Evolutionary conservation across 2,113 vertebrate species (phyloP).

Genomic region (Alouatta palliata): DNA sequence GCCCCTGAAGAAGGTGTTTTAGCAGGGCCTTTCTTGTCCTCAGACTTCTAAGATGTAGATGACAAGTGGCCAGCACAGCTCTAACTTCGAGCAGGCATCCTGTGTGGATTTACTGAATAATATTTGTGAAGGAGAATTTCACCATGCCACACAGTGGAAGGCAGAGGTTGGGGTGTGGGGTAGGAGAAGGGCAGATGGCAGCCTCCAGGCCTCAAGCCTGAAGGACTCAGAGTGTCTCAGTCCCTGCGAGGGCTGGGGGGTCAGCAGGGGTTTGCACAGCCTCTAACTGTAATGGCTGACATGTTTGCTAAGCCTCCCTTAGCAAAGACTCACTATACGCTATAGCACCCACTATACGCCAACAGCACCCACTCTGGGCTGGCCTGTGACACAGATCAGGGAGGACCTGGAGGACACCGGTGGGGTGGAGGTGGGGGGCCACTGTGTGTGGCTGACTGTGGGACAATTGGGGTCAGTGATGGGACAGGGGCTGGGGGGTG

Average conservation of each 20-base stretch:
- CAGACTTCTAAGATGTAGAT: not conserved
- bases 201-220: not conserved
- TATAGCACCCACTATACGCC: not conserved
- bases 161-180: too few species aligned
- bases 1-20: not conserved
- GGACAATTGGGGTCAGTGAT: not conserved
- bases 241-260: not conserved
- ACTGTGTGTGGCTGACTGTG: not conserved
- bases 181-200: not conserved
- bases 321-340: not conserved
- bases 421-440: accelerated
- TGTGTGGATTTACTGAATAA: too few species aligned
- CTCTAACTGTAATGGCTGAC: not conserved
- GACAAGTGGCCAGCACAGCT: not conserved
- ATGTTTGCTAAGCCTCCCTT: too few species aligned
- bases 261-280: accelerated
- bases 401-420: not conserved
- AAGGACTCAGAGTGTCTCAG: not conserved
- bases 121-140: not conserved
- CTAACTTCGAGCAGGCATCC: not conserved
- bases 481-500: too few species aligned
- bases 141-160: not conserved
- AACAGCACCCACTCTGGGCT: not conserved
- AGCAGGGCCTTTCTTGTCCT: not conserved
- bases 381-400: not conserved